Evolutionary conservation across 1,140 invertebrate species (phyloP).

Genomic region (Pseudomyrmex gracilis): DNA sequence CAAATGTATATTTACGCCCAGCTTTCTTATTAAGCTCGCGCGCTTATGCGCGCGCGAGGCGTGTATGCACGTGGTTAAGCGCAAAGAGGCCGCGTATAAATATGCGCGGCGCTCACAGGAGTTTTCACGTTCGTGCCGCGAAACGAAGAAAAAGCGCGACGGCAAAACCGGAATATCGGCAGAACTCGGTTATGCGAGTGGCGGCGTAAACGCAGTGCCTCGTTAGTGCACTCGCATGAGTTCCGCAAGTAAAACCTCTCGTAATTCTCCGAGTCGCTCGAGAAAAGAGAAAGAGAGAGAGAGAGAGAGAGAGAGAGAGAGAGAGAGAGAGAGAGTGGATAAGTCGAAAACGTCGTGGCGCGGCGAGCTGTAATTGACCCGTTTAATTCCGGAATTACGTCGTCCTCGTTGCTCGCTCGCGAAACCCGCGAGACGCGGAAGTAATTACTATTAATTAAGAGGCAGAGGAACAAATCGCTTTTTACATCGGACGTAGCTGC

Average conservation of each 20-base stretch:
- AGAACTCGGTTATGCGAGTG: not conserved
- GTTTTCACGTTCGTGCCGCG: not conserved
- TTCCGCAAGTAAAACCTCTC: conserved; percentile 13
- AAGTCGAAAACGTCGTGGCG: conserved; percentile 11
- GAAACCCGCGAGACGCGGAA: not conserved
- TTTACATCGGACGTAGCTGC: not conserved
- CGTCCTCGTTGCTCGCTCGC: not conserved
- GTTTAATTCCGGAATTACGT: conserved; percentile 7
- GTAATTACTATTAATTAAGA: conserved; percentile 43
- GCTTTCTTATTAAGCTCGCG: conserved; percentile 51
- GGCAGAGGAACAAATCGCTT: not conserved
- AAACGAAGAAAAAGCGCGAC: not conserved
- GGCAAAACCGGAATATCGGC: not conserved
- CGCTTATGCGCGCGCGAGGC: not conserved
- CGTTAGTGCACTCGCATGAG: conserved; percentile 39
- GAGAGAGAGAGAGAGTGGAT: not conserved
- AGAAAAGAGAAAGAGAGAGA: not conserved
- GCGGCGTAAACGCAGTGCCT: conserved; percentile 30
- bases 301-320: too few species aligned
- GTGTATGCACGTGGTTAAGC: not conserved
- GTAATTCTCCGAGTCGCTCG: conserved; percentile 19
- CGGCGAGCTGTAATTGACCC: not conserved
- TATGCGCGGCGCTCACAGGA: conserved; percentile 14
- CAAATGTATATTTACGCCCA: conserved; percentile 5
- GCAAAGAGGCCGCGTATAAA: conserved; percentile 1